phyloP scores from a whole-genome alignment of 1,140 invertebrate species.

The Hyles euphorbiae region DNA sequence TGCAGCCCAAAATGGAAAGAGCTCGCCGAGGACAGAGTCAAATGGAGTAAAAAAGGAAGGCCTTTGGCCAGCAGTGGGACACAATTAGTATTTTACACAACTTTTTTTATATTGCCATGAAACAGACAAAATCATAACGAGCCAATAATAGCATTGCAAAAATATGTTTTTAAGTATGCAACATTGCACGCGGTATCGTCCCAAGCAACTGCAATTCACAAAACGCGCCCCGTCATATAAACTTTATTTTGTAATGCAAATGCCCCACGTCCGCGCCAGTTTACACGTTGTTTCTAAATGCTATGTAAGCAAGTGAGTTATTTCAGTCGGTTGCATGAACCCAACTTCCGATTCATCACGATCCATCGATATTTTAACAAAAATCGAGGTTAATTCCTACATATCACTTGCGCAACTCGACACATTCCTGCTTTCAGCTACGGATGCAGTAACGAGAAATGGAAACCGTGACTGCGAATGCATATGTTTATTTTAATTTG shows the following conservation, averaged over 20 bases:
- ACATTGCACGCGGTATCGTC: too few species aligned
- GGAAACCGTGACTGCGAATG: conserved; percentile 20
- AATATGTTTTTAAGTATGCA: too few species aligned
- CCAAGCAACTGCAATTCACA: too few species aligned
- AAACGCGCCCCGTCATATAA: conserved; percentile 6
- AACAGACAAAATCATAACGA: too few species aligned
- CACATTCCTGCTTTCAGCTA: conserved; percentile 40
- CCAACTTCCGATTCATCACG: conserved; percentile 47
- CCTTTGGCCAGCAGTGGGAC: too few species aligned
- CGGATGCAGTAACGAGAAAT: conserved; percentile 31
- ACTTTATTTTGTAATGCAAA: conserved; percentile 14
- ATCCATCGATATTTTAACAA: conserved; percentile 48
- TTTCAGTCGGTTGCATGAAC: conserved; percentile 33
- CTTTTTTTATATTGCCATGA: too few species aligned
- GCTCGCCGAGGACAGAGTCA: too few species aligned
- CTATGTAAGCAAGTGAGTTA: conserved; percentile 38
- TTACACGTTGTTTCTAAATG: conserved; percentile 36
- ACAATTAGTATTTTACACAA: too few species aligned
- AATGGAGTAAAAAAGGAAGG: too few species aligned
- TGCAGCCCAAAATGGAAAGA: too few species aligned
- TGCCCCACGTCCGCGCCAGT: conserved; percentile 19
- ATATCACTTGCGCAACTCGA: conserved; percentile 57
- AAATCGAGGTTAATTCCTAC: conserved; percentile 63
- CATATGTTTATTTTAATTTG: conserved; percentile 7
- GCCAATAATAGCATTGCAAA: too few species aligned